phyloP scores from a whole-genome alignment of 2,888 invertebrate genomes.

The Apodemia duryi region DNA sequence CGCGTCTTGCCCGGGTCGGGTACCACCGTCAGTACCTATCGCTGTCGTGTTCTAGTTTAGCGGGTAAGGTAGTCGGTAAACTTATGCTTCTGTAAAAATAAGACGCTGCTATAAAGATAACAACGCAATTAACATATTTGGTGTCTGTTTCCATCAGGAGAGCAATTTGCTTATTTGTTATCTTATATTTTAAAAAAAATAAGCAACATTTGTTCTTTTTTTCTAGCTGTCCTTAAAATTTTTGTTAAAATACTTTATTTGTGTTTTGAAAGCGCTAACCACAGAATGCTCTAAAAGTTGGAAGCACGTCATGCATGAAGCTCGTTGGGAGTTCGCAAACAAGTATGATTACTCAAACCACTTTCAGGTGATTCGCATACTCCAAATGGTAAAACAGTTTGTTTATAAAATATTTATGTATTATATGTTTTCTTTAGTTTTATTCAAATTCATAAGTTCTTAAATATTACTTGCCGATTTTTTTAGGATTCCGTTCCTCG shows the following conservation, averaged over 20 bases:
- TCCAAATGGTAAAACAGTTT: background rate
- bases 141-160: too few relatives aligned
- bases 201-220: background rate
- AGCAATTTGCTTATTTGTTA: too few relatives aligned
- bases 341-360: background rate
- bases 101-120: too few relatives aligned
- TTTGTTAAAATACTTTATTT: slow-evolving; percentile 16
- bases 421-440: background rate
- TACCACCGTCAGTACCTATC: too few relatives aligned
- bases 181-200: too few relatives aligned
- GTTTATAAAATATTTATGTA: background rate
- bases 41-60: too few relatives aligned
- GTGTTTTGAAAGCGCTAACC: slow-evolving; percentile 17
- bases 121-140: too few relatives aligned
- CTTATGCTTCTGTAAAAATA: too few relatives aligned
- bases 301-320: background rate
- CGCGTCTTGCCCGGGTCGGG: too few relatives aligned
- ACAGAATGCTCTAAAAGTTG: slow-evolving; percentile 1
- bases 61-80: too few relatives aligned
- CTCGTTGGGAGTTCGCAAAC: background rate
- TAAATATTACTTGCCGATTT: too few relatives aligned
- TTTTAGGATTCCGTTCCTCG: too few relatives aligned
- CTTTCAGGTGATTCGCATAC: background rate
- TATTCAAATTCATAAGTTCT: background rate
- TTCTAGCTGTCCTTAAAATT: background rate